A percentile compares a stretch with the other conserved stretches of the same genome.
Evolutionary conservation across 30 jellyfish, hydroid and myxozoan species (phyloP).

Genomic region (Hydra vulgaris): DNA sequence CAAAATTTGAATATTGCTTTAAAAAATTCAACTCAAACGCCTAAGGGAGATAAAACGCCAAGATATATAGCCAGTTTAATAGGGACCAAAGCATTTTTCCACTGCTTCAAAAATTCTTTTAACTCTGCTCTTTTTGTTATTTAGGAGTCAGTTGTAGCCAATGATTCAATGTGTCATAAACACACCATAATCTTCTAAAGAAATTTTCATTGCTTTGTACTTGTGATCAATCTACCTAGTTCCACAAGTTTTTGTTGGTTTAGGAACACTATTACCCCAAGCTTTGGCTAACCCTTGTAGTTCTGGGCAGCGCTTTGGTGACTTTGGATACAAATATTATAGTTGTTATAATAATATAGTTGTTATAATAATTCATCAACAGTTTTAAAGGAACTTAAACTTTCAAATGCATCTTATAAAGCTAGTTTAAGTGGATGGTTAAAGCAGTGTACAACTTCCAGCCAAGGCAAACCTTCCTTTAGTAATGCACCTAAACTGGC

Average conservation of each 20-base stretch:
- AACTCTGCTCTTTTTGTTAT: slow-evolving; percentile 27
- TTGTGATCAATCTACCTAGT: slow-evolving; percentile 45
- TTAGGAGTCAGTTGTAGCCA: slow-evolving; percentile 19
- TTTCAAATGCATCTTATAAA: slow-evolving; percentile 15
- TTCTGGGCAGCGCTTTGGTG: no score
- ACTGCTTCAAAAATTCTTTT: neutral
- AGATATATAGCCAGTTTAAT: no score
- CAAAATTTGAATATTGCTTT: slow-evolving; percentile 19
- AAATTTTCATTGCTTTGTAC: slow-evolving; percentile 28
- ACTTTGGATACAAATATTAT: no score
- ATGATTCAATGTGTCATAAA: slow-evolving; percentile 20
- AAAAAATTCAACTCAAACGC: slow-evolving; percentile 21
- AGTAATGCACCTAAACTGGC: slow-evolving; percentile 21
- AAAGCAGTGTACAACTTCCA: slow-evolving; percentile 28
- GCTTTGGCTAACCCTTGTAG: no score
- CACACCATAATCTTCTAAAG: slow-evolving; percentile 30
- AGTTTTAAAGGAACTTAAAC: slow-evolving; percentile 1
- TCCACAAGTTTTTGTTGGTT: slow-evolving; percentile 34
- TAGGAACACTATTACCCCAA: no score
- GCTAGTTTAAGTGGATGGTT: slow-evolving; percentile 36
- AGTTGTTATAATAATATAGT: no score
- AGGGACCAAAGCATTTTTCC: slow-evolving; percentile 47
- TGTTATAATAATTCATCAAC: slow-evolving; percentile 17
- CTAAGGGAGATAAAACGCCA: slow-evolving; percentile 24
- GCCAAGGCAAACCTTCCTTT: slow-evolving; percentile 27